Percentiles rank a stretch among this genome's conserved stretches.
phyloP scores from a whole-genome alignment of 2,797 vertebrate genomes.

The Sus cebifrons region DNA sequence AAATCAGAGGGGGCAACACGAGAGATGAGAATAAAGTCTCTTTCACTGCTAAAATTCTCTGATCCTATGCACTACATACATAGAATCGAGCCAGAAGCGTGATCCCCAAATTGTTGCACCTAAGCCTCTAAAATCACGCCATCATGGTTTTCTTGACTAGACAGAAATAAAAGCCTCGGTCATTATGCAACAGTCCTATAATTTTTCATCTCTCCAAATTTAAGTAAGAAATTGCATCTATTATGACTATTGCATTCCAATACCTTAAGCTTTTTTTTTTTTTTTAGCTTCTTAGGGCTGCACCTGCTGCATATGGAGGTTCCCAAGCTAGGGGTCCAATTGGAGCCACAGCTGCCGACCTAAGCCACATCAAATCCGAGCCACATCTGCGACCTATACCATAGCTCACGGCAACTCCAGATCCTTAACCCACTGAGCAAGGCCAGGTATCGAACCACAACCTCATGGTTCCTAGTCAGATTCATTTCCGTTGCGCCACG shows the following conservation, averaged over 20 bases:
- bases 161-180: not conserved
- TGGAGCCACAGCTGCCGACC: no score
- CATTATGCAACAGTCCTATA: not conserved
- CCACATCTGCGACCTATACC: no score
- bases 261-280: not conserved
- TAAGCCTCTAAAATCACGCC: not conserved
- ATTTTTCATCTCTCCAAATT: not conserved
- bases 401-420: no score
- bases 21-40: not conserved
- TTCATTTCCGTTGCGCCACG: no score
- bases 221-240: conserved; percentile 3
- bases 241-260: not conserved
- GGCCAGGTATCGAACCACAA: no score
- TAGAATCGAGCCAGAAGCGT: conserved; percentile 10
- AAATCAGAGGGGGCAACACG: not conserved
- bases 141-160: not conserved
- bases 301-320: no score
- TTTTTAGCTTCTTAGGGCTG: no score
- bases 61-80: not conserved
- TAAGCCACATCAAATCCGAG: no score
- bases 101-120: not conserved
- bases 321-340: no score
- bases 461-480: no score
- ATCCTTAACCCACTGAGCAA: no score
- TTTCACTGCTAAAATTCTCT: conserved; percentile 11